Percentiles rank a stretch among this genome's conserved stretches.
Conservation (phyloP, 2,888 invertebrate species). For the Coecobrya sp. region DNA sequence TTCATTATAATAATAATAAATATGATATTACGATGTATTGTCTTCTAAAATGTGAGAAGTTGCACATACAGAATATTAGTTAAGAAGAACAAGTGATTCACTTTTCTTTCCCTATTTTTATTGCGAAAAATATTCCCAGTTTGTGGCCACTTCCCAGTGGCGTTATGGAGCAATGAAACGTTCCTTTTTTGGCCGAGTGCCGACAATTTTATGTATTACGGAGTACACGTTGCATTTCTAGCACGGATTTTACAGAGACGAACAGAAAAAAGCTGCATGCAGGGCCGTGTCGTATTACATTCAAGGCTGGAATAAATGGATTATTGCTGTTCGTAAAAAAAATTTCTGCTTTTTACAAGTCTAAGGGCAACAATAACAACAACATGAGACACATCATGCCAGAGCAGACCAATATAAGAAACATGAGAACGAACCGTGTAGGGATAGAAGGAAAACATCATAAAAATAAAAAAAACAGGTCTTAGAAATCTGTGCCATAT, state of each 20-base stretch:
- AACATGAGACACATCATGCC: background rate
- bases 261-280: conserved; percentile 16
- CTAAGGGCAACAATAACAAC: conserved; percentile 19
- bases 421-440: background rate
- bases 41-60: background rate
- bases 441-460: background rate
- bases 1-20: too few relatives aligned
- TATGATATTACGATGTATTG: background rate
- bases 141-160: conserved; percentile 56
- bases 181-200: conserved; percentile 36
- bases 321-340: background rate
- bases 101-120: background rate
- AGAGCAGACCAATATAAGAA: background rate
- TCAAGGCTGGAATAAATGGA: conserved; percentile 55
- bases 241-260: background rate
- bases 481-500: background rate
- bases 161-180: conserved; percentile 39
- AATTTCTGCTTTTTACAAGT: background rate
- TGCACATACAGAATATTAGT: background rate
- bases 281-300: conserved; percentile 20
- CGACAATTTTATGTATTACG: conserved; percentile 1
- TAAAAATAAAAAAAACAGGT: background rate
- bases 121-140: conserved; percentile 40
- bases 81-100: background rate
- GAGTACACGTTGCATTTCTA: background rate